Conservation (phyloP, 2,888 invertebrate genomes). For the Dicroscelio sp. region DNA sequence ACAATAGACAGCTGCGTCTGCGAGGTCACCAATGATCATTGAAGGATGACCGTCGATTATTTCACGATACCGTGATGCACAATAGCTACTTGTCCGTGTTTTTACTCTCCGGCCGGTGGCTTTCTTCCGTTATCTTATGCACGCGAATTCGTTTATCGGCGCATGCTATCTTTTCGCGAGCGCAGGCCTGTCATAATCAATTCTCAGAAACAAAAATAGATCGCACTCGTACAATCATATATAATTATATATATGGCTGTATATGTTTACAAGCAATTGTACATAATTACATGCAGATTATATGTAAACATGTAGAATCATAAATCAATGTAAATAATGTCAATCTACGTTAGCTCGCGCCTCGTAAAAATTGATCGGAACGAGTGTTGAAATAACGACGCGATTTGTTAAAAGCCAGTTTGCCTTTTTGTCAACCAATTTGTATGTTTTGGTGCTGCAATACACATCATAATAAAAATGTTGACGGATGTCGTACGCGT, state of each 20-base stretch:
- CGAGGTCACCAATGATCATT: constrained; percentile 74
- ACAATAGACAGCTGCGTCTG: constrained; percentile 77
- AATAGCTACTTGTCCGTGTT: constrained; percentile 78
- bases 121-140: constrained; percentile 74
- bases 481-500: too few relatives aligned
- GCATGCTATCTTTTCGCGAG: constrained; percentile 70
- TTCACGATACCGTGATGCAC: constrained; percentile 72
- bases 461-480: too few relatives aligned
- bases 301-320: constrained; percentile 68
- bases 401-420: constrained; percentile 29
- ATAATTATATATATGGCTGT: constrained; percentile 42
- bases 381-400: constrained; percentile 61
- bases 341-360: constrained; percentile 54
- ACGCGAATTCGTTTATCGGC: constrained; percentile 73
- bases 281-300: constrained; percentile 71
- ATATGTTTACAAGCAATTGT: constrained; percentile 73
- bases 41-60: constrained; percentile 79
- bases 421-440: too few relatives aligned
- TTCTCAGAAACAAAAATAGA: constrained; percentile 76
- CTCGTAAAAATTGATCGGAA: constrained; percentile 50
- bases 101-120: constrained; percentile 63
- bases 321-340: constrained; percentile 71
- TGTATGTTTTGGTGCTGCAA: too few relatives aligned
- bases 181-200: constrained; percentile 71
- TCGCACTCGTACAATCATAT: constrained; percentile 47